These are phyloP conservation scores for Perccottus glenii DNA, from an alignment of 2,113 vertebrate genomes.

Conservation along the genomic window DNA sequence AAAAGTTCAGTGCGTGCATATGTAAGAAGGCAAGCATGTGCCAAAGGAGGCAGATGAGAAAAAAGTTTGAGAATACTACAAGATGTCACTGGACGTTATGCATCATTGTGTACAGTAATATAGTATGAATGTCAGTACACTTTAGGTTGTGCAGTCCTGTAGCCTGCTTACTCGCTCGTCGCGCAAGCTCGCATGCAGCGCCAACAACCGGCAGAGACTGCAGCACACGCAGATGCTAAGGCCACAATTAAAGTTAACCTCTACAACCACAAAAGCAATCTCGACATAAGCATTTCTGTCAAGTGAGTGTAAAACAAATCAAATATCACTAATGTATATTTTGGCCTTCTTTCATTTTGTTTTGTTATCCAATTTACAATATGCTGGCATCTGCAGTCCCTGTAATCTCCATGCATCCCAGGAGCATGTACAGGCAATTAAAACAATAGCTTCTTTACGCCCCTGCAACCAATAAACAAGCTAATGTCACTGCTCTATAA, in stretches of 20 bases:
- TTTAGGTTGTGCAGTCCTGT: background rate
- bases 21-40: constrained; percentile 90
- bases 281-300: constrained; percentile 54
- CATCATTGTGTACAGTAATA: background rate
- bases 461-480: constrained; percentile 84
- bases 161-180: no score
- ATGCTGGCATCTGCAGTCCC: constrained; percentile 79
- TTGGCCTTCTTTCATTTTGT: constrained; percentile 65
- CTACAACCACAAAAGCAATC: constrained; percentile 1
- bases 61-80: constrained; percentile 82
- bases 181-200: no score
- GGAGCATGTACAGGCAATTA: constrained; percentile 83
- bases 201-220: no score
- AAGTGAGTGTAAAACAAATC: constrained; percentile 65
- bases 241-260: no score
- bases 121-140: constrained; percentile 2
- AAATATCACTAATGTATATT: constrained; percentile 73
- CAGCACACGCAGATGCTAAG: no score
- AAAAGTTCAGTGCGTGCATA: constrained; percentile 96
- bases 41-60: constrained; percentile 87
- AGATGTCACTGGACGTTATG: constrained; percentile 61
- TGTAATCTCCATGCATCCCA: constrained; percentile 79
- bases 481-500: constrained; percentile 80
- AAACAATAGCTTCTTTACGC: constrained; percentile 81
- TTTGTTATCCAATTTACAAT: constrained; percentile 74